Base-by-base conservation (phyloP, 2,888 invertebrate genomes). In the Malthinus flaveolus region DNA sequence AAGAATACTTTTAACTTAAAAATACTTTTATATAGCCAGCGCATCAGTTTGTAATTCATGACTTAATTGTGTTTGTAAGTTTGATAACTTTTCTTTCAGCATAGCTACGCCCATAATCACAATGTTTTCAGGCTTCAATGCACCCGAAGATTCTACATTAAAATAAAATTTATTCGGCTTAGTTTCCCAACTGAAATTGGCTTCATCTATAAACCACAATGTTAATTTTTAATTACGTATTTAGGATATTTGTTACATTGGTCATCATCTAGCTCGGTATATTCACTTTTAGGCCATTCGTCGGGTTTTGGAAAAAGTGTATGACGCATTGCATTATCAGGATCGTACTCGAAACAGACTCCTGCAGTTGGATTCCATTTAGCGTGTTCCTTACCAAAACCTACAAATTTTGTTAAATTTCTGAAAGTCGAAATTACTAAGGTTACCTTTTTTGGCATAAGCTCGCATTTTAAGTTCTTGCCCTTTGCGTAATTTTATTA, bases 341-440 rank as follows among this genome's bases (percentile, higher is more conserved):
- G 99, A 80, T 99, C 99, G 80, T 99, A 99, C 79, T 99, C 99
- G 79, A 99, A 99, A 49, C 93, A 91, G 1, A 99, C 97, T 39
- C 97, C 97, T 48, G 95, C 94, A 0, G 99, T 99, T 2, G 99
- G 99, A 81, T 98, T 99, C 99, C 99, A 99, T 79, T 99, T 99
- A 0, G 99, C 99, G 81, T 99, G 99, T 76, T 99, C 99, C 75
- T 99, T 99, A 0, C 97, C 96, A 81, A 96, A 95, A 3, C 78
- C 78, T 70, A 56, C 9, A 56, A 36, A 55, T 49, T 47, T 23
- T 23, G 5, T 23, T 23, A 23, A 23, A 23, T 23, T 23, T 23
- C 2, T 23, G 23, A 23, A 23, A 37, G 1, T 1, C 9, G 42
- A n/a, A 32, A 45, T 37, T 39, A 3, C 2, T 3, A 23, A 23